phyloP scores from a whole-genome alignment of 2,113 vertebrate species.

The Corythornis vintsioides region DNA sequence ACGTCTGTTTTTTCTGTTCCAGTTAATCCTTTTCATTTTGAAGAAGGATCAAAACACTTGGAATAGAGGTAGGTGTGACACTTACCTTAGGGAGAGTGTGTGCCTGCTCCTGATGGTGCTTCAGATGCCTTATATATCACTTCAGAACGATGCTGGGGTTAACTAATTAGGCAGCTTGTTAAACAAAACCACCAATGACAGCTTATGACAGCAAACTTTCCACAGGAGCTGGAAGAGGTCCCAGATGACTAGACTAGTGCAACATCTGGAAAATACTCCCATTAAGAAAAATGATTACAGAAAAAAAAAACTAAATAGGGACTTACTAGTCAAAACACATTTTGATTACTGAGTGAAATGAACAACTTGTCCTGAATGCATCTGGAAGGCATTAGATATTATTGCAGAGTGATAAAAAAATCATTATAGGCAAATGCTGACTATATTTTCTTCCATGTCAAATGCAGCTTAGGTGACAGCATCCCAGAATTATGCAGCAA shows the following conservation, averaged over 20 bases:
- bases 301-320: slow-evolving; percentile 68
- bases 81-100: slow-evolving; percentile 72
- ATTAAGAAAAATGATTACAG: slow-evolving; percentile 80
- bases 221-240: slow-evolving; percentile 75
- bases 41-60: background rate
- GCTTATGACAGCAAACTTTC: slow-evolving; percentile 81
- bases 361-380: slow-evolving; percentile 73
- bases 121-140: slow-evolving; percentile 77
- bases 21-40: background rate
- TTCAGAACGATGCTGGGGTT: slow-evolving; percentile 49
- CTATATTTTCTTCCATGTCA: background rate
- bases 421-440: background rate
- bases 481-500: background rate
- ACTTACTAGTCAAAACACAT: slow-evolving; percentile 76
- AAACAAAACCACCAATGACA: slow-evolving; percentile 74
- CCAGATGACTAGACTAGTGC: slow-evolving; percentile 74
- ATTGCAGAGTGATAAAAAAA: background rate
- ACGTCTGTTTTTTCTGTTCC: background rate
- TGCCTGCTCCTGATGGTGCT: slow-evolving; percentile 17
- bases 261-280: slow-evolving; percentile 83
- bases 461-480: slow-evolving; percentile 27
- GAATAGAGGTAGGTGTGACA: slow-evolving; percentile 22
- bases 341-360: slow-evolving; percentile 71
- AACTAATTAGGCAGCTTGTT: slow-evolving; percentile 74
- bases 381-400: slow-evolving; percentile 39